A percentile compares a stretch with the other conserved stretches of the same genome.
Conservation (phyloP, 2,113 vertebrate species). For the Burhinus bistriatus region DNA sequence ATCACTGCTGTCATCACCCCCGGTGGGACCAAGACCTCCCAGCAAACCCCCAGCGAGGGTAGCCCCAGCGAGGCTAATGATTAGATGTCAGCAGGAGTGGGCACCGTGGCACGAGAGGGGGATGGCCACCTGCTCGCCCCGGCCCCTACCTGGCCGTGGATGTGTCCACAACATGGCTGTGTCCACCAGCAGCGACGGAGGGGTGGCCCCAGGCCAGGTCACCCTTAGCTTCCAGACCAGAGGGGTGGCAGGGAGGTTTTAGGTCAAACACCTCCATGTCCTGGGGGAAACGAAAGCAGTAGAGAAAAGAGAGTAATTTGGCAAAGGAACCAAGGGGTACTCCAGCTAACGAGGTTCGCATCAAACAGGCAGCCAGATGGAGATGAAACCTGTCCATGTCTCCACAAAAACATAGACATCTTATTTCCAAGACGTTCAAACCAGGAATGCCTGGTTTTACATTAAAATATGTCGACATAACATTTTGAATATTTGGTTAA, state of each 20-base stretch:
- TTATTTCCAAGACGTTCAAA: not conserved
- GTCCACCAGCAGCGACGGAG: rapidly evolving
- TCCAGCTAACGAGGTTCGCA: not conserved
- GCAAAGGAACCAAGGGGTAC: not conserved
- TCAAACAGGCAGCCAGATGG: not conserved
- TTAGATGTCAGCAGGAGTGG: not conserved
- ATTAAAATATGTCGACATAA: not conserved
- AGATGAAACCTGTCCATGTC: not conserved
- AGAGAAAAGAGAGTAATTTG: not conserved
- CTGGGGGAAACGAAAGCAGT: not conserved
- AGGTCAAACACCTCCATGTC: not conserved
- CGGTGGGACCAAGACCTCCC: rapidly evolving
- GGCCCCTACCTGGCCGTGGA: too few relatives aligned
- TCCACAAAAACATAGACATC: not conserved
- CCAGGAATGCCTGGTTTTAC: not conserved
- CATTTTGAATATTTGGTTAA: not conserved
- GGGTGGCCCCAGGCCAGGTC: too few relatives aligned
- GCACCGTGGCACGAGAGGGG: rapidly evolving
- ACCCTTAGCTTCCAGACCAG: not conserved
- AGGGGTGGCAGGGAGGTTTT: not conserved
- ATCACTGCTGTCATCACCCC: rapidly evolving
- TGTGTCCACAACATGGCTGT: not conserved
- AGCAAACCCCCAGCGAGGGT: rapidly evolving
- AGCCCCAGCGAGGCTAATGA: rapidly evolving
- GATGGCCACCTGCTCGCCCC: rapidly evolving